phyloP scores from a whole-genome alignment of 2,113 vertebrate genomes.

The Shinisaurus crocodilurus region DNA sequence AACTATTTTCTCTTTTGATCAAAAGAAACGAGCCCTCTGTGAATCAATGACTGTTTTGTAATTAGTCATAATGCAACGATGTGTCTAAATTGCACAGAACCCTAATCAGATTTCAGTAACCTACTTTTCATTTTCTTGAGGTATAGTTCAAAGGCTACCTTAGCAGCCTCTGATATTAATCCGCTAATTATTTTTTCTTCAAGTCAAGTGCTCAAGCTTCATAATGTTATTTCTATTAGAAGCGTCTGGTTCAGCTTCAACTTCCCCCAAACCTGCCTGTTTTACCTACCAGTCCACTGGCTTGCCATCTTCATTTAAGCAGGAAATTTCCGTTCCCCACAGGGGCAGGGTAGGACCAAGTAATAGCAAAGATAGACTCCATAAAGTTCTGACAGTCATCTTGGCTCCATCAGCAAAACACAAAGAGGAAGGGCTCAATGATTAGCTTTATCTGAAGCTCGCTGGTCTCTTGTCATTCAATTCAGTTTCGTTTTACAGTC shows the following conservation, averaged over 20 bases:
- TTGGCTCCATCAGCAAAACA: constrained; percentile 9
- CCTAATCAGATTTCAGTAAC: constrained; percentile 2
- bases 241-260: constrained; percentile 2
- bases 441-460: constrained; percentile 42
- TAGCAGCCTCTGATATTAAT: constrained; percentile 11
- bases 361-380: constrained; percentile 48
- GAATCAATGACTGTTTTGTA: constrained; percentile 16
- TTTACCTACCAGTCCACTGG: constrained; percentile 92
- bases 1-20: constrained; percentile 40
- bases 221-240: neutral
- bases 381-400: constrained; percentile 60
- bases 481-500: constrained; percentile 25
- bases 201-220: constrained; percentile 21
- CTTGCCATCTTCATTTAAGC: constrained; percentile 86
- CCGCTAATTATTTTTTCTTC: neutral
- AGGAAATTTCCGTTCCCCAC: constrained; percentile 80
- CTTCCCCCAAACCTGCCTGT: neutral
- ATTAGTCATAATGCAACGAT: constrained; percentile 33
- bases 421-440: constrained; percentile 12
- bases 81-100: constrained; percentile 31
- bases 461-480: neutral
- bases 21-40: neutral
- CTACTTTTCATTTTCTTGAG: constrained; percentile 13
- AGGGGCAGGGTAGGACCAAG: constrained; percentile 36
- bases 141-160: constrained; percentile 23